Evolutionary conservation across 2,888 invertebrate species (phyloP), one percentile per base, ranked within the genome.

Genomic region (Chloroclysta siterata): DNA sequence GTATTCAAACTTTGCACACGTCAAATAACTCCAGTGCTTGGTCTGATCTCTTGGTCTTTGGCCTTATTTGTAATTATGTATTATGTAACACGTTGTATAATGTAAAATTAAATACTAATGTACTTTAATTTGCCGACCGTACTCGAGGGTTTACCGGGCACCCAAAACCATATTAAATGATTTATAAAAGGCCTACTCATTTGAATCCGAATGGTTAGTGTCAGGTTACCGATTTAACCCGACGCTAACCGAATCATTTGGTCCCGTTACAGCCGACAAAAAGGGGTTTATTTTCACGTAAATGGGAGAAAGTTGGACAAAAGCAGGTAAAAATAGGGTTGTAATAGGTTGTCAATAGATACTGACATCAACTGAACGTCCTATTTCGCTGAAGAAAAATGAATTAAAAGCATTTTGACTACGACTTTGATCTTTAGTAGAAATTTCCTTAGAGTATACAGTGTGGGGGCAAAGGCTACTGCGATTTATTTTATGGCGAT

Each of bases 151-250:
- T 82, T 79, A 82, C 78, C 80, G 79, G 73, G 76, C 79, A 79
- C 80, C 82, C 80, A 83, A 83, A 84, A 79, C 83, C 80, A 74
- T 73, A 79, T 80, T 81, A 81, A 84, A 88, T 90, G 88, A 89
- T 90, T 87, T 89, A 90, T 84, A 89, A 90, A 90, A 88, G 85
- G 82, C 80, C 81, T 82, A 77, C 80, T 86, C 83, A 90, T 91
- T 90, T 90, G 87, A 90, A 91, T 90, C 79, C 79, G 83, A 89
- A 90, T 88, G 82, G 83, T 72, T 76, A 80, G 87, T 84, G 81
- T 85, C 78, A 83, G 84, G 84, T 88, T 85, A 84, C 85, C 71
- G 69, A 63, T 65, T 54, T 50, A 58, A 62, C 65, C 67, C 58
- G 65, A 59, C 60, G 70, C 60, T 71, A 63, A 61, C 55, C 60